These are phyloP conservation scores for Ctenodactylus gundi DNA, from an alignment of 2,113 vertebrate species.

Conservation along the genomic window DNA sequence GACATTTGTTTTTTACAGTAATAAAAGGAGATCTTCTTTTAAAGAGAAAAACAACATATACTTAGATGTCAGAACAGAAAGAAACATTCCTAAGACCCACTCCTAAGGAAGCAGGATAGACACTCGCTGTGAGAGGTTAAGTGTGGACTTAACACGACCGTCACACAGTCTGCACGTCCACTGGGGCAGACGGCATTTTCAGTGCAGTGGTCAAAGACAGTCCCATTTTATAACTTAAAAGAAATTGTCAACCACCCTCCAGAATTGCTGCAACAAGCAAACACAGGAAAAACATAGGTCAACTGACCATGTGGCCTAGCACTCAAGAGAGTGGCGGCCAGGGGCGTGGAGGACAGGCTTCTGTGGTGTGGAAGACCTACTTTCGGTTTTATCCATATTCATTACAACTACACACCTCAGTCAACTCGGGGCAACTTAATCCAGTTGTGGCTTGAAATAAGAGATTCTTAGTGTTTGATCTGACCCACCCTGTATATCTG, in stretches of 20 bases:
- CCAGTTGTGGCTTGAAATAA: slow-evolving; percentile 26
- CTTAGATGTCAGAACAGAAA: neutral
- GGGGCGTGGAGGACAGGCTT: neutral
- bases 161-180: neutral
- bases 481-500: neutral
- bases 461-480: neutral
- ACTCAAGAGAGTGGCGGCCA: neutral
- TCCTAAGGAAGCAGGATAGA: neutral
- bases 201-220: neutral
- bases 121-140: neutral
- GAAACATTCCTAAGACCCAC: neutral
- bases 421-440: neutral
- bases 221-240: slow-evolving; percentile 7
- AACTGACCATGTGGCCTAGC: neutral
- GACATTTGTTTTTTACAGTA: neutral
- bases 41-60: neutral
- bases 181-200: neutral
- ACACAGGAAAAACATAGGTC: neutral
- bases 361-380: neutral
- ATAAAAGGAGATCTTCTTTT: neutral
- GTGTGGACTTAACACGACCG: neutral
- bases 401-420: neutral
- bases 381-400: neutral
- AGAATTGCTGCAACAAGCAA: neutral
- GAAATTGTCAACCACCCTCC: neutral